phyloP scores from a whole-genome alignment of 64 coral and sea anemone species.

The Actinia tenebrosa region DNA sequence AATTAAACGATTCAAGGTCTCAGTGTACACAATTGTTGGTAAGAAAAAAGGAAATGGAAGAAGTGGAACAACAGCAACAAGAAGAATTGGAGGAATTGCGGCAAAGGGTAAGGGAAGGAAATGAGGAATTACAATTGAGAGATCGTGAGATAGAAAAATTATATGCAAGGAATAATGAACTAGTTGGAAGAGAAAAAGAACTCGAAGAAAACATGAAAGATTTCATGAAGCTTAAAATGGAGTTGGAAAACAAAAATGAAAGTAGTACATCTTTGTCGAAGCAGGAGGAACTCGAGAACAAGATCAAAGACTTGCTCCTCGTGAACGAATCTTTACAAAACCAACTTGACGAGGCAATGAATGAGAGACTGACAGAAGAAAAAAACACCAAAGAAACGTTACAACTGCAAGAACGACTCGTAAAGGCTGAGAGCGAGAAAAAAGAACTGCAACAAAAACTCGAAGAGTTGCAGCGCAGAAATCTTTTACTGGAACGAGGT shows the following conservation, averaged over 20 bases:
- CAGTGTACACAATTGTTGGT: background rate
- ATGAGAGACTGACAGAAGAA: constrained; percentile 33
- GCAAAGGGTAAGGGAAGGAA: constrained; percentile 21
- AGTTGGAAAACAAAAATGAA: constrained; percentile 15
- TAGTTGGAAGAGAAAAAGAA: constrained; percentile 28
- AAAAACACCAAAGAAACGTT: constrained; percentile 40
- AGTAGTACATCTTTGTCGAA: background rate
- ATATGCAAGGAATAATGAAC: constrained; percentile 52
- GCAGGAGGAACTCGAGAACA: constrained; percentile 11
- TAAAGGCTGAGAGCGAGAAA: constrained; percentile 38
- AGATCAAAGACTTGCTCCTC: background rate
- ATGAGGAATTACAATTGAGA: constrained; percentile 29
- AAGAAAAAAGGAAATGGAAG: constrained; percentile 29
- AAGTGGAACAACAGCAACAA: background rate
- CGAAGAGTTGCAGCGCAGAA: constrained; percentile 40
- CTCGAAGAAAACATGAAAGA: constrained; percentile 23
- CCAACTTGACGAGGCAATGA: constrained; percentile 12
- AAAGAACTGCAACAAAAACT: constrained; percentile 40
- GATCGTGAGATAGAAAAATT: constrained; percentile 54
- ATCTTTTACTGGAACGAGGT: constrained; percentile 24
- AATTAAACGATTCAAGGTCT: constrained; percentile 29
- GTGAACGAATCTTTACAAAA: constrained; percentile 15
- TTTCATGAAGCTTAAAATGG: constrained; percentile 16
- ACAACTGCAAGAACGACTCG: constrained; percentile 18
- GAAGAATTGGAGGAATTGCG: constrained; percentile 6